Conservation (phyloP, 2,888 invertebrate species). For the Crematogaster levior region DNA sequence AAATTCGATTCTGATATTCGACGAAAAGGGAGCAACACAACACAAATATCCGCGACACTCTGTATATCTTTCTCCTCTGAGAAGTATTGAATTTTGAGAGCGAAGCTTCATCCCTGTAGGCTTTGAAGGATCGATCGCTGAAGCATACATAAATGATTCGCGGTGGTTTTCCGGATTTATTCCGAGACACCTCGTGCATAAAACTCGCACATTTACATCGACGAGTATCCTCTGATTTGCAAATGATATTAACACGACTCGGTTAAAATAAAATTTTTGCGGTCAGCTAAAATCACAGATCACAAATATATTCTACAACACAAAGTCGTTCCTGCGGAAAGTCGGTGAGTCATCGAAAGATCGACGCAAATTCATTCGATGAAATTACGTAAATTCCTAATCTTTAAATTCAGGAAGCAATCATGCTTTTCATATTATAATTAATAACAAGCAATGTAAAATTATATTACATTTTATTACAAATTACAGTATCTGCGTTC, state of each 20-base stretch:
- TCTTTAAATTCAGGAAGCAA: not conserved
- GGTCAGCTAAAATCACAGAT: conserved; percentile 10
- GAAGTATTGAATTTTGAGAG: conserved; percentile 26
- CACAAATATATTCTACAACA: not conserved
- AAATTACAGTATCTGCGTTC: not conserved
- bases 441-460: not conserved
- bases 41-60: not conserved
- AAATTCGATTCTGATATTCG: not conserved
- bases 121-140: conserved; percentile 30
- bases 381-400: not conserved
- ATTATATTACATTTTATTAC: not conserved
- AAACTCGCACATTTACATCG: conserved; percentile 21
- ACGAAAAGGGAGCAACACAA: not conserved
- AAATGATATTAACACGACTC: conserved; percentile 25
- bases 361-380: not conserved
- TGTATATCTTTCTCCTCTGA: not conserved
- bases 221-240: conserved; percentile 13
- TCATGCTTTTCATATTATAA: not conserved
- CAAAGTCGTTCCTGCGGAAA: not conserved
- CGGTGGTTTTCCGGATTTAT: conserved; percentile 11
- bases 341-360: not conserved
- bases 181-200: conserved; percentile 23
- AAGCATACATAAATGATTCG: conserved; percentile 31
- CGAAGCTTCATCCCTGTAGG: conserved; percentile 24
- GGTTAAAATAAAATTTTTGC: not conserved